Conservation (phyloP, 1,140 invertebrate genomes). For the Platorchestia sp. region DNA sequence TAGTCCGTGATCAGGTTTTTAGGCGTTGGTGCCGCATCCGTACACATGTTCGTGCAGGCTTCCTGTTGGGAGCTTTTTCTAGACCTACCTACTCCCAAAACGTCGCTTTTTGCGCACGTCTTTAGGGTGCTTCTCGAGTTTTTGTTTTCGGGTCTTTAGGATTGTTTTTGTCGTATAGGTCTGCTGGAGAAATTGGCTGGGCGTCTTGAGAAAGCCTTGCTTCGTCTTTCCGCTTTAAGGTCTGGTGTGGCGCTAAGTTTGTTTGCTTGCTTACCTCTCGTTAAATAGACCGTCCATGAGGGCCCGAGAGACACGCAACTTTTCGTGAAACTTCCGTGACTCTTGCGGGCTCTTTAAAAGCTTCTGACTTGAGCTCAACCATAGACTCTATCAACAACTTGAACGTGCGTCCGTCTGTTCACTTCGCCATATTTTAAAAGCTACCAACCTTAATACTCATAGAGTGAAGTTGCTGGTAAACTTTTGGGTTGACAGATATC, state of each 20-base stretch:
- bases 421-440: background rate
- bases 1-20: slow-evolving; percentile 46
- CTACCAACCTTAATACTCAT: background rate
- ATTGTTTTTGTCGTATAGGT: slow-evolving; percentile 50
- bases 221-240: slow-evolving; percentile 40
- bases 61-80: slow-evolving; percentile 14
- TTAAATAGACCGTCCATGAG: slow-evolving; percentile 9
- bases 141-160: slow-evolving; percentile 53
- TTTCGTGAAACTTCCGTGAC: slow-evolving; percentile 16
- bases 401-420: background rate
- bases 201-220: slow-evolving; percentile 37
- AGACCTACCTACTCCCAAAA: slow-evolving; percentile 30
- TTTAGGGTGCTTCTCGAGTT: slow-evolving; percentile 47
- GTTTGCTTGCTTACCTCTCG: slow-evolving; percentile 46
- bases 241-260: slow-evolving; percentile 16
- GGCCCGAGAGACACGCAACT: slow-evolving; percentile 24
- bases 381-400: slow-evolving; percentile 17
- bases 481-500: background rate
- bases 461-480: background rate
- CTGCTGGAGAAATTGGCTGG: slow-evolving; percentile 52
- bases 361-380: background rate
- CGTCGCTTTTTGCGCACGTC: slow-evolving; percentile 45
- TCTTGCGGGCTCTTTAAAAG: background rate
- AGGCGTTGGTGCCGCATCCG: slow-evolving; percentile 49
- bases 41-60: slow-evolving; percentile 52